Evolutionary conservation across 2,888 invertebrate species (phyloP).

Genomic region (Dasysyrphus albostriatus): DNA sequence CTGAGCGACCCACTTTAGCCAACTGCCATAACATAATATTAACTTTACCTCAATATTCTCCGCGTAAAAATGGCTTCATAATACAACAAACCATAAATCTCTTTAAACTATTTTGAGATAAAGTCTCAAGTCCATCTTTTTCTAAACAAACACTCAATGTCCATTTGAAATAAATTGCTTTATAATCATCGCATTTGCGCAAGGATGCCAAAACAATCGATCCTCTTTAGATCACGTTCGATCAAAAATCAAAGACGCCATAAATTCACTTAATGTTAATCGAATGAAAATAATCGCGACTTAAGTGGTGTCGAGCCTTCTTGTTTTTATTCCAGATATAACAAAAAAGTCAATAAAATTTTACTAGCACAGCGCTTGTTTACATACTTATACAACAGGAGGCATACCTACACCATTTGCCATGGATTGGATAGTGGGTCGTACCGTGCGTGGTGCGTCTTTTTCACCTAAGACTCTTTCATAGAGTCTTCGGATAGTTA

Average conservation of each 20-base stretch:
- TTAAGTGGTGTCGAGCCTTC: constrained; percentile 63
- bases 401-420: constrained; percentile 32
- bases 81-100: background rate
- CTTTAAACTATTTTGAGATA: background rate
- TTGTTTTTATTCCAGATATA: constrained; percentile 11
- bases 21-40: background rate
- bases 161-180: constrained; percentile 24
- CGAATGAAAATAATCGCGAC: constrained; percentile 63
- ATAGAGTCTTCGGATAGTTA: background rate
- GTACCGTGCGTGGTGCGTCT: no score
- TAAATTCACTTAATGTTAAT: constrained; percentile 67
- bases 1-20: no score
- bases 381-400: constrained; percentile 45
- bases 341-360: constrained; percentile 34
- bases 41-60: background rate
- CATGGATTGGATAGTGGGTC: constrained; percentile 18
- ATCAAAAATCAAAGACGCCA: constrained; percentile 43
- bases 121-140: background rate
- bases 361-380: constrained; percentile 22
- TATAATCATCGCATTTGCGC: background rate
- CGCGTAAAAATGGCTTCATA: background rate
- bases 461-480: background rate
- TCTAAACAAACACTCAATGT: constrained; percentile 8
- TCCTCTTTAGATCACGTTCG: constrained; percentile 31
- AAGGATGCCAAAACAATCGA: constrained; percentile 44